Evolutionary conservation across 1,140 invertebrate genomes (phyloP), one percentile per base, ranked within the genome.

Genomic region (Aporrectodea caliginosa): DNA sequence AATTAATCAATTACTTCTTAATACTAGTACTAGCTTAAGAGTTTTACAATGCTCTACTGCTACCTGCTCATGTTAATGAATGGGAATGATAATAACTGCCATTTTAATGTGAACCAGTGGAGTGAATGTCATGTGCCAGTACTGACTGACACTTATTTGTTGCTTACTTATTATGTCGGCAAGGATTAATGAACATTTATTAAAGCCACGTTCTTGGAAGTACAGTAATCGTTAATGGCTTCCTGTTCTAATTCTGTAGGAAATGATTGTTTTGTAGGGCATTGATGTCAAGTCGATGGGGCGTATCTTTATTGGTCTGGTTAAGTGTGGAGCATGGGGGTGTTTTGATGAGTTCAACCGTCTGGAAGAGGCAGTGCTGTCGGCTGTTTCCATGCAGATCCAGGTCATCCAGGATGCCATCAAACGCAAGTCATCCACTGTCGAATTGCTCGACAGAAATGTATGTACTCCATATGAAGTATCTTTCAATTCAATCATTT

Each of bases 321-420:
- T 95, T 0, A 93, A 95, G 86, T 94, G 94, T 88, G 97, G 97
- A n/a, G 95, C 96, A 58, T 98, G 96, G 96, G 97, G 97, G 34
- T 98, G 96, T 89, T 98, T 98, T 89, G 96, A 99, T 89, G 97
- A 99, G 90, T 98, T 98, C 88, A 99, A 99, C 89, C 92, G 97
- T 16, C 89, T 99, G 27, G 94, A 97, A 84, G 94, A 97, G 86
- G 93, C 93, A 69, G 97, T 97, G 2, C 89, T 99, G 58, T 98
- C 96, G 29, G 93, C 95, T 2, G 93, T 98, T 1, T 94, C 96
- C 0, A 95, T 94, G 91, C 91, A 95, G 82, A 94, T 97, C 82
- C 93, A 95, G 85, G 91, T 93, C 22, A 94, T 97, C 68, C 95
- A 98, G 88, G 91, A 93, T 82, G 92, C 94, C 0, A 90, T 98